These are phyloP conservation scores for Phalangium opilio DNA, from an alignment of 2,888 invertebrate genomes.

Conservation along the genomic window DNA sequence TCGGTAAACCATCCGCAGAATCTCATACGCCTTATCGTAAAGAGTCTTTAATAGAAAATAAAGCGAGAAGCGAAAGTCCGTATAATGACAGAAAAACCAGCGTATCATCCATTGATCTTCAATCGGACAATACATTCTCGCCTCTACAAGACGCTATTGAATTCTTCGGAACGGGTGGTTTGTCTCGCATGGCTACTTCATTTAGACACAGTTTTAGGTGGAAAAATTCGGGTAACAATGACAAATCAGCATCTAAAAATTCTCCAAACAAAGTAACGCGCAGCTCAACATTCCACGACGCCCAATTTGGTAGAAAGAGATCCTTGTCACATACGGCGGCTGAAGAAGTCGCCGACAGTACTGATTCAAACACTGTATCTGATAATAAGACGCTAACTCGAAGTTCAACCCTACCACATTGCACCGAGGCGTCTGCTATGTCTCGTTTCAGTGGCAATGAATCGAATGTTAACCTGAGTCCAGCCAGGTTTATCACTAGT, in stretches of 20 bases:
- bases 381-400: slow-evolving; percentile 10
- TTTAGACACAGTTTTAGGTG: too few species aligned
- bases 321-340: slow-evolving; percentile 8
- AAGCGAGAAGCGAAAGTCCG: neutral
- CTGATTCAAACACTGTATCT: neutral
- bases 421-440: slow-evolving; percentile 5
- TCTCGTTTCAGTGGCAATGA: slow-evolving; percentile 2
- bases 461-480: too few species aligned
- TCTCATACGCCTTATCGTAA: slow-evolving; percentile 29
- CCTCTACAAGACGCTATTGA: too few species aligned
- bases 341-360: neutral
- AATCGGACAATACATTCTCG: too few species aligned
- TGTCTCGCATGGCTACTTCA: too few species aligned
- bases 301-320: slow-evolving; percentile 8
- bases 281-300: slow-evolving; percentile 21
- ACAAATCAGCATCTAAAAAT: too few species aligned
- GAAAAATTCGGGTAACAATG: too few species aligned
- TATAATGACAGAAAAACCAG: neutral
- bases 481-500: neutral
- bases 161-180: too few species aligned
- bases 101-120: too few species aligned
- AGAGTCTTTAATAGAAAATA: neutral
- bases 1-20: slow-evolving; percentile 1
- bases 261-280: slow-evolving; percentile 12
- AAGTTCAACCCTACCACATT: slow-evolving; percentile 18